These are phyloP conservation scores for Gastracanthus pulcherrimus DNA, from an alignment of 2,888 invertebrate genomes.

Conservation along the genomic window DNA sequence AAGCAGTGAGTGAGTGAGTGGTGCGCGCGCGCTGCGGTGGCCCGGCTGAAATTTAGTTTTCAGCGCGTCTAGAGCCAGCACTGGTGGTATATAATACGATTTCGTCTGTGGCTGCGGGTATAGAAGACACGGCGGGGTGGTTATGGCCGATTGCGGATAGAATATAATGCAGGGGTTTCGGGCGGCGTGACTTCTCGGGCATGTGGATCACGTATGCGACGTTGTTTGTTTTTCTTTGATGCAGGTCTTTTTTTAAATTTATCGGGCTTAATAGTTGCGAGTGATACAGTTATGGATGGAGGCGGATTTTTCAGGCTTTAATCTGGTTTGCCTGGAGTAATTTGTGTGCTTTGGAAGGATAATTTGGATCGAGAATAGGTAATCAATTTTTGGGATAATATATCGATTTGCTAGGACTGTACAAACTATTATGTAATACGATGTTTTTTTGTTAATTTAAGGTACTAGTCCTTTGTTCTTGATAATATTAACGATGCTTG, in stretches of 20 bases:
- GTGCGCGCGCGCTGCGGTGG: background rate
- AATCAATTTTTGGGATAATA: background rate
- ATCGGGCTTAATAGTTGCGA: background rate
- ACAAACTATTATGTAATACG: too few species aligned
- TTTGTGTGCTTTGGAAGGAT: background rate
- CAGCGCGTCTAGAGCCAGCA: background rate
- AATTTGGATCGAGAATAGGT: background rate
- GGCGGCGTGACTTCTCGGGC: background rate
- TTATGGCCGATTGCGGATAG: conserved; percentile 5
- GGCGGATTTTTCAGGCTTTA: background rate
- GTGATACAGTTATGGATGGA: background rate
- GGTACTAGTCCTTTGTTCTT: too few species aligned
- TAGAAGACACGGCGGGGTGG: background rate
- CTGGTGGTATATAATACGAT: background rate
- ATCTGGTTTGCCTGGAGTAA: background rate
- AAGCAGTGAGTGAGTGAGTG: too few species aligned
- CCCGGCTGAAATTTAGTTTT: conserved; percentile 2
- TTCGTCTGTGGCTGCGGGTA: background rate
- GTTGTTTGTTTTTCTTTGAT: background rate
- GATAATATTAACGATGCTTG: too few species aligned
- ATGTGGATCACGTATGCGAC: conserved; percentile 12
- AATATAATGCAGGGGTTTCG: background rate
- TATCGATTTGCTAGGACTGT: background rate
- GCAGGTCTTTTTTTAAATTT: background rate
- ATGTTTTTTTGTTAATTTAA: too few species aligned